Conservation (phyloP, 2,113 vertebrate species). For the Mesoclemmys tuberculata region DNA sequence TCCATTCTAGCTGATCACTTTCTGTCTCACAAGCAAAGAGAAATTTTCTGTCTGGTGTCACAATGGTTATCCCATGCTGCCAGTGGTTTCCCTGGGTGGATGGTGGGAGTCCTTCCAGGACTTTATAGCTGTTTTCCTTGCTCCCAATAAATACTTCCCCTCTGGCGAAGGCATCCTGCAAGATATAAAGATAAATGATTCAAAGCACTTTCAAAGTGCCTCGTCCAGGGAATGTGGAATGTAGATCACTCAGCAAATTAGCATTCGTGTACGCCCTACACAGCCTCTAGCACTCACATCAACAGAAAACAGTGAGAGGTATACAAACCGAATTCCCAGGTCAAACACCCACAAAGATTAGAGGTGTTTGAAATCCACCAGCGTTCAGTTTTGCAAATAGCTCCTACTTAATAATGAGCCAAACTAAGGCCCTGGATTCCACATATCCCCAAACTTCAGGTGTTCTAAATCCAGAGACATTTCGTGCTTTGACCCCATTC, state of each 20-base stretch:
- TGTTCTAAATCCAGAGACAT: background rate
- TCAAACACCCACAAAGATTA: background rate
- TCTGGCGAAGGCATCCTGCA: constrained; percentile 93
- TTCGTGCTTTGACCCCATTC: background rate
- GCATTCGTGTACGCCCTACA: background rate
- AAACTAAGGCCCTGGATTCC: accelerated
- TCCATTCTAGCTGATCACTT: constrained; percentile 91
- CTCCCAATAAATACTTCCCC: constrained; percentile 98
- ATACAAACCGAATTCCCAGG: background rate
- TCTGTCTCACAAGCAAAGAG: constrained; percentile 95
- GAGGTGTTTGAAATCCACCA: background rate
- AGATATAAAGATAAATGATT: background rate
- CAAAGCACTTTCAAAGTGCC: background rate
- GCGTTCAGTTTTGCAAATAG: background rate
- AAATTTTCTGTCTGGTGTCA: constrained; percentile 95
- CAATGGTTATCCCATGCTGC: constrained; percentile 94
- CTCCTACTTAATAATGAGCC: background rate
- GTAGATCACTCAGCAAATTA: background rate
- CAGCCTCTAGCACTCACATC: background rate
- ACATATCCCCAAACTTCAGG: background rate
- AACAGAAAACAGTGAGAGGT: background rate
- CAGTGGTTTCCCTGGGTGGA: constrained; percentile 93
- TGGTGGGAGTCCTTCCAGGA: constrained; percentile 87
- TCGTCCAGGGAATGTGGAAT: background rate
- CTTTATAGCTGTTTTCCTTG: constrained; percentile 94